Percentiles rank a stretch among this genome's conserved stretches.
These are phyloP conservation scores for Drosophila persimilis DNA, from an alignment of 1,140 invertebrate genomes.

Conservation along the genomic window DNA sequence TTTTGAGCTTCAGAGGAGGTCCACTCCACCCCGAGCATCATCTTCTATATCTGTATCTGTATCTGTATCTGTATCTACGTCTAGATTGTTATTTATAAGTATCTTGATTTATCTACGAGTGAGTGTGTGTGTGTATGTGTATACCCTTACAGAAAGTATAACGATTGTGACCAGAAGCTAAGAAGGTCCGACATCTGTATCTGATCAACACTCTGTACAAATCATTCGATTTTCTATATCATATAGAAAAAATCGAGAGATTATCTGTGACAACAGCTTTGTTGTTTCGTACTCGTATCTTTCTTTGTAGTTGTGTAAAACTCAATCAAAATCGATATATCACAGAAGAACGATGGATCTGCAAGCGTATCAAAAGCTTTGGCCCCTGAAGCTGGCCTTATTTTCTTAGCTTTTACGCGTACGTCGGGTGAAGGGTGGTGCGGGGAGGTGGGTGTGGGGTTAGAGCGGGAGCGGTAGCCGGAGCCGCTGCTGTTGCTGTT, in stretches of 20 bases:
- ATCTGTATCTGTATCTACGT: constrained; percentile 21
- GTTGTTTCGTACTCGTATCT: constrained; percentile 12
- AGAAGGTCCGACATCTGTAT: too few species aligned
- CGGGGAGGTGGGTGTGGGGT: constrained; percentile 1
- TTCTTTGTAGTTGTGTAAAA: not conserved
- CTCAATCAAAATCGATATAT: not conserved
- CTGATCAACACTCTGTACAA: too few species aligned
- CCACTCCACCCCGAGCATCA: not conserved
- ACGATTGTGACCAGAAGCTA: too few species aligned
- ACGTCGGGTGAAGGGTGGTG: too few species aligned
- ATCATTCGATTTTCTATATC: too few species aligned
- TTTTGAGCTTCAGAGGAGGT: constrained; percentile 29
- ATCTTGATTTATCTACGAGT: constrained; percentile 17
- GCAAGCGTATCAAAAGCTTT: too few species aligned
- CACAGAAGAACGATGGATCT: not conserved
- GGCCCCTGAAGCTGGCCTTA: constrained; percentile 6
- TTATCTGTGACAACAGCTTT: not conserved
- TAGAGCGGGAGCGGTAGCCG: constrained; percentile 2
- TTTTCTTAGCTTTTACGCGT: constrained; percentile 63
- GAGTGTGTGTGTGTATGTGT: too few species aligned
- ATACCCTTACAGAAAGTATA: too few species aligned
- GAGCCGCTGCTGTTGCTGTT: constrained; percentile 36
- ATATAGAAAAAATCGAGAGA: too few species aligned
- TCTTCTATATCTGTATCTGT: constrained; percentile 7
- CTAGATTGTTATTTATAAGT: constrained; percentile 68